Conservation (phyloP, 37 sponge, comb jelly and placozoan genomes). For the Lycopodina hypogea region DNA sequence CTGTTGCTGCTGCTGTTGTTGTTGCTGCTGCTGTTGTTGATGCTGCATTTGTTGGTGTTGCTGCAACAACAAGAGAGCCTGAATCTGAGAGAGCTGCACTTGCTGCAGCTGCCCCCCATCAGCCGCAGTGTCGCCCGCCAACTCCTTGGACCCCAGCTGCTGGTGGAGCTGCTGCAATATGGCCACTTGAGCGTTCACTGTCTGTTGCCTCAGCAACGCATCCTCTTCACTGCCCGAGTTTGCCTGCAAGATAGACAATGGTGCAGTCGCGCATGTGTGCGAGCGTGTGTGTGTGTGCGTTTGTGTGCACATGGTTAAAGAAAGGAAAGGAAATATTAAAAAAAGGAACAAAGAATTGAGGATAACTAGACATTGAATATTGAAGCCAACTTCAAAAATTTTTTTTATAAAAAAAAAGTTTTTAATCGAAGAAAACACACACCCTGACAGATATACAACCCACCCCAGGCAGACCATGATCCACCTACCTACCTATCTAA, state of each 20-base stretch:
- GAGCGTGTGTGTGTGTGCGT: too few species aligned
- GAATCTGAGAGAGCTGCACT: conserved; percentile 63
- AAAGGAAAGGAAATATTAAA: not conserved
- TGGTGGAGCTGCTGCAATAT: conserved; percentile 52
- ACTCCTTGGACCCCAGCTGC: conserved; percentile 23
- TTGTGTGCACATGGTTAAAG: too few species aligned
- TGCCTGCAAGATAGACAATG: not conserved
- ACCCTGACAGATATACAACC: too few species aligned
- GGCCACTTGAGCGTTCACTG: conserved; percentile 39
- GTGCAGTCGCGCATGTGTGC: too few species aligned
- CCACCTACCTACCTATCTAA: too few species aligned
- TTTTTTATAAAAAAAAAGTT: too few species aligned
- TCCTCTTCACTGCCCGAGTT: conserved; percentile 44
- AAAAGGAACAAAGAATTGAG: not conserved
- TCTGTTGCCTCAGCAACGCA: conserved; percentile 45
- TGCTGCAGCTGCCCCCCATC: conserved; percentile 34
- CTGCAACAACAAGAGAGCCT: conserved; percentile 63
- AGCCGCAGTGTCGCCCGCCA: not conserved
- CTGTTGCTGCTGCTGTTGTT: conserved; percentile 58
- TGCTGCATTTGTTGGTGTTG: conserved; percentile 66
- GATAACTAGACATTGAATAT: not conserved
- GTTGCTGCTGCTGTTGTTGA: conserved; percentile 56
- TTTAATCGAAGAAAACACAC: too few species aligned
- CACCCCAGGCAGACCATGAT: too few species aligned
- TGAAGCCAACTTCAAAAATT: too few species aligned